Evolutionary conservation across 2,797 vertebrate genomes (phyloP), one percentile per base, ranked within the genome.

Genomic region (Brachyalestes nurse): DNA sequence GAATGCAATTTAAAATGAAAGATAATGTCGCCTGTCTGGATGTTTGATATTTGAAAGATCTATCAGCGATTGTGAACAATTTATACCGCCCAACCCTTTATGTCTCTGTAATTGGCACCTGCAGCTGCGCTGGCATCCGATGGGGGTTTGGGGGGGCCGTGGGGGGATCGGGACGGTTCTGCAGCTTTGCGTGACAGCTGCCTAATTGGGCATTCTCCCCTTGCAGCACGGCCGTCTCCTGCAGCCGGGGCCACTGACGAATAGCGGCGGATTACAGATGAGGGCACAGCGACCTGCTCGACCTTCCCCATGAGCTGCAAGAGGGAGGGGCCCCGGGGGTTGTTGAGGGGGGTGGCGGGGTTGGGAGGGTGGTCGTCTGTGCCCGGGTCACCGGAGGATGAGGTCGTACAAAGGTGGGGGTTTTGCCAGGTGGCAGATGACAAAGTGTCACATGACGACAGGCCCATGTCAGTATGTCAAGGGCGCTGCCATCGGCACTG

Each of bases 171-270:
- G 62, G 94, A 95, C 96, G 96, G 96, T 96, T 67, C 66, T 97
- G 96, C 95, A 95, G 89, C 92, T 96, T 96, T 97, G 97, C 96
- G 96, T 97, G 97, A 97, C 97, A 97, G 97, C 97, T 98, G 96
- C 97, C 97, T 98, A 98, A 99, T 99, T 99, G 97, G 97, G 96
- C 96, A 98, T 97, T 98, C 97, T 97, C 96, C 96, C 96, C 97
- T 97, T 95, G 96, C 97, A 96, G 96, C 94, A 96, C 93, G 95
- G 95, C 95, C 83, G 65, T 65, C 62, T 65, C 34, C 62, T 65
- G 62, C 62, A 65, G 62, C 62, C 62, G 62, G 87, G 95, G 95
- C 96, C 95, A 96, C 96, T 97, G 96, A 97, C 97, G 97, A 97
- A 98, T 98, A 96, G 96, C 96, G 95, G 94, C 95, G 95, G 97